These are phyloP conservation scores for Actenoides hombroni DNA, from an alignment of 2,113 vertebrate genomes.

Conservation along the genomic window DNA sequence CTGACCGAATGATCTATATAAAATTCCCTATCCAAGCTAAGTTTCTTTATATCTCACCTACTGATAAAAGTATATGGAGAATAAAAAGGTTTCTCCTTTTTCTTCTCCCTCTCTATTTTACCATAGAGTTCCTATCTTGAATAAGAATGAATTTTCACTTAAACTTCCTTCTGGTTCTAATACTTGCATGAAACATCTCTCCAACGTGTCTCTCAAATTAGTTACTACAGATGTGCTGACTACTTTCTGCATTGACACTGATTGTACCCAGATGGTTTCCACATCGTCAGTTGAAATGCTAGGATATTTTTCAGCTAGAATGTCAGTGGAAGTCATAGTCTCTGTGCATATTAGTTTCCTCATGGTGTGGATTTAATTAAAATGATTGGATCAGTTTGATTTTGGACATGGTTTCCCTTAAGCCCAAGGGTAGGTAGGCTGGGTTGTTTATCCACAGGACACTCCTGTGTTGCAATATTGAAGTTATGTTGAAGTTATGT, in stretches of 20 bases:
- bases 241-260: not conserved
- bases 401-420: not conserved
- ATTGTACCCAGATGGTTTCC: not conserved
- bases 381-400: not conserved
- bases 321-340: not conserved
- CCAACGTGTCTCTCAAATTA: not conserved
- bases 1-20: not conserved
- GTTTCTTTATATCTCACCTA: not conserved
- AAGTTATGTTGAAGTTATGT: not conserved
- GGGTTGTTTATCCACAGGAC: not conserved
- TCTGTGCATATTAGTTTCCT: not conserved
- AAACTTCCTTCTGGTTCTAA: not conserved
- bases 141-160: not conserved
- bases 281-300: not conserved
- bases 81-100: not conserved
- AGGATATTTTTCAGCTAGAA: not conserved
- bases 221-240: not conserved
- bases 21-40: not conserved
- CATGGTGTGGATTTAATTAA: not conserved
- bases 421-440: not conserved
- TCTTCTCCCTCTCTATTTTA: not conserved
- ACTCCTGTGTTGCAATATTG: not conserved
- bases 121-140: not conserved
- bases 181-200: not conserved
- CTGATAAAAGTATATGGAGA: not conserved